These are phyloP conservation scores for Hymenochirus boettgeri DNA, from an alignment of 2,113 vertebrate genomes.

Conservation along the genomic window DNA sequence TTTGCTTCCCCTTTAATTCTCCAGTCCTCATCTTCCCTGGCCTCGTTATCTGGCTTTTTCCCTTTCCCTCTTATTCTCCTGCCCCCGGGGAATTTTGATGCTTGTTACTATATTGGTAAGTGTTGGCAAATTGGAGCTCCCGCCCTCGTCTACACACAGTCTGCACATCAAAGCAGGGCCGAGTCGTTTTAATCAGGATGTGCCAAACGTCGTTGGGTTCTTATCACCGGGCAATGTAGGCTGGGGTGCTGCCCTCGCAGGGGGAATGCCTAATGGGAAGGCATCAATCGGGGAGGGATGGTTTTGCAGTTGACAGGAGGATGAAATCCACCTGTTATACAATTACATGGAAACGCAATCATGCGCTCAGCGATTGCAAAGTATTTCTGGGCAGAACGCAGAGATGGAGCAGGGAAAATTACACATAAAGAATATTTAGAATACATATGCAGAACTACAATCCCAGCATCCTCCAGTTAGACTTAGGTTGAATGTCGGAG, in stretches of 20 bases:
- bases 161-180: slow-evolving; percentile 28
- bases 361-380: no score
- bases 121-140: slow-evolving; percentile 14
- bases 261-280: neutral
- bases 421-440: no score
- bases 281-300: neutral
- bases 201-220: slow-evolving; percentile 3
- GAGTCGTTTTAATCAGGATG: slow-evolving; percentile 8
- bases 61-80: neutral
- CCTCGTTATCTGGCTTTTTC: neutral
- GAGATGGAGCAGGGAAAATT: no score
- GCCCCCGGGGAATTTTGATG: neutral
- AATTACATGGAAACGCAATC: no score
- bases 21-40: neutral
- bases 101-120: slow-evolving; percentile 4
- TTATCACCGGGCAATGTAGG: slow-evolving; percentile 27
- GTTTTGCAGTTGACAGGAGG: no score
- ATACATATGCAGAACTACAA: no score
- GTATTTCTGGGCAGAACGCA: no score
- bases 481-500: no score
- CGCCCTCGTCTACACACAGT: neutral
- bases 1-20: no score
- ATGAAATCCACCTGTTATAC: neutral
- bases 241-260: neutral
- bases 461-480: no score